Percentiles rank a stretch among this genome's conserved stretches.
Conservation (phyloP, 1,140 invertebrate species). For the Papilio polyxenes region DNA sequence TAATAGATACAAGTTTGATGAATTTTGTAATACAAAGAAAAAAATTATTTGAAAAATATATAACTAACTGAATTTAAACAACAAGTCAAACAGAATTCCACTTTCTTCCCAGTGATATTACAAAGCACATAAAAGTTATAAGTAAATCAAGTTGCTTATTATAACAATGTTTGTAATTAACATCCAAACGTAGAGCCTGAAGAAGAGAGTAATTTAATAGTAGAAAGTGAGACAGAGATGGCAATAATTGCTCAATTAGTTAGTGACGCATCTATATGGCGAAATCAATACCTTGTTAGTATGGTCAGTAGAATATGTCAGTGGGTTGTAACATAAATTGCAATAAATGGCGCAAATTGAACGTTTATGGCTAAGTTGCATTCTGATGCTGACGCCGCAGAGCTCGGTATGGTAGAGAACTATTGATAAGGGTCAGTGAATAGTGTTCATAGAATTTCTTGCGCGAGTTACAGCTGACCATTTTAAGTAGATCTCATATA, state of each 20-base stretch:
- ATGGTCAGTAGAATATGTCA: background rate
- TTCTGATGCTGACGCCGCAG: background rate
- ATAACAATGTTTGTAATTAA: background rate
- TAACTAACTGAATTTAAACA: too few species aligned
- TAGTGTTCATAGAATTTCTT: background rate
- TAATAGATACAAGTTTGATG: too few species aligned
- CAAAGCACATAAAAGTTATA: too few species aligned
- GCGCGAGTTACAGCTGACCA: background rate
- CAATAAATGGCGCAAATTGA: background rate
- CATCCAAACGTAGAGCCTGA: background rate
- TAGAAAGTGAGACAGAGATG: background rate
- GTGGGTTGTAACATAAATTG: conserved; percentile 15
- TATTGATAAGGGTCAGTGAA: conserved; percentile 8
- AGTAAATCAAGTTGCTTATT: too few species aligned
- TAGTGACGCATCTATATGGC: background rate
- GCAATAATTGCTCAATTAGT: background rate
- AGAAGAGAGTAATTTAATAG: background rate
- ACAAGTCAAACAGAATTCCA: too few species aligned
- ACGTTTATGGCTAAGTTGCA: background rate
- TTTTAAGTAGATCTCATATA: conserved; percentile 5
- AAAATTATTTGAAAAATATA: too few species aligned
- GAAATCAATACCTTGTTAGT: background rate
- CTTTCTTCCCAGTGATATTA: too few species aligned
- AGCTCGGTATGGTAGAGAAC: background rate
- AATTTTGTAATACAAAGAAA: too few species aligned